Conservation (phyloP, 2,797 vertebrate genomes). For the Acropternis orthonyx region DNA sequence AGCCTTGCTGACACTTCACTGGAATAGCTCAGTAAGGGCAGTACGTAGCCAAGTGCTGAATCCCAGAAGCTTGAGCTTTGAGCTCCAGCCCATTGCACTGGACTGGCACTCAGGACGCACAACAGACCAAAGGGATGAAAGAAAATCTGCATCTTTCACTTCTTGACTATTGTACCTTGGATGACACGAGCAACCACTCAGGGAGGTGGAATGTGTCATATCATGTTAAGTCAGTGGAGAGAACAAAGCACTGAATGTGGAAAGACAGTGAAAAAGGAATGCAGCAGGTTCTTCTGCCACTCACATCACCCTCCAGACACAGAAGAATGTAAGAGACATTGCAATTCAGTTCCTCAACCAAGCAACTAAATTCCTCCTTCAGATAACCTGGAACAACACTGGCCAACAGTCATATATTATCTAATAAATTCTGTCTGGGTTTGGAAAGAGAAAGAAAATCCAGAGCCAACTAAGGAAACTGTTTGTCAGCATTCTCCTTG, state of each 20-base stretch:
- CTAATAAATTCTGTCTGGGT: not conserved
- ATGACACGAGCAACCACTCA: not conserved
- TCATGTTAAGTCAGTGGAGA: not conserved
- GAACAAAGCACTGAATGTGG: not conserved
- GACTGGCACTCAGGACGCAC: not conserved
- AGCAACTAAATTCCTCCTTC: conserved; percentile 13
- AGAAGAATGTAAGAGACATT: not conserved
- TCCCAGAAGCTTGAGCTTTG: not conserved
- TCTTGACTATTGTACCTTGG: fast-evolving
- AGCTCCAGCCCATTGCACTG: not conserved
- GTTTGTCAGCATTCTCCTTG: conserved; percentile 32
- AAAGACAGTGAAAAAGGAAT: not conserved
- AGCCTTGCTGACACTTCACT: not conserved
- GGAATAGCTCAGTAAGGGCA: not conserved
- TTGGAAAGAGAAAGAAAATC: conserved; percentile 27
- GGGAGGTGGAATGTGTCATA: not conserved
- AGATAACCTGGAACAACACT: not conserved
- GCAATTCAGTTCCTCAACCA: not conserved
- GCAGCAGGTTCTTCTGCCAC: not conserved
- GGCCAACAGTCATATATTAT: not conserved
- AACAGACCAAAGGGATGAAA: not conserved
- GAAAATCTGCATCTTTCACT: not conserved
- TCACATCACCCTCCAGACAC: not conserved
- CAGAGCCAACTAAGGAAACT: conserved; percentile 41
- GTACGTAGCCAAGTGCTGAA: not conserved